Evolutionary conservation across 2,888 invertebrate genomes (phyloP).

Genomic region (Morpho deidamia): DNA sequence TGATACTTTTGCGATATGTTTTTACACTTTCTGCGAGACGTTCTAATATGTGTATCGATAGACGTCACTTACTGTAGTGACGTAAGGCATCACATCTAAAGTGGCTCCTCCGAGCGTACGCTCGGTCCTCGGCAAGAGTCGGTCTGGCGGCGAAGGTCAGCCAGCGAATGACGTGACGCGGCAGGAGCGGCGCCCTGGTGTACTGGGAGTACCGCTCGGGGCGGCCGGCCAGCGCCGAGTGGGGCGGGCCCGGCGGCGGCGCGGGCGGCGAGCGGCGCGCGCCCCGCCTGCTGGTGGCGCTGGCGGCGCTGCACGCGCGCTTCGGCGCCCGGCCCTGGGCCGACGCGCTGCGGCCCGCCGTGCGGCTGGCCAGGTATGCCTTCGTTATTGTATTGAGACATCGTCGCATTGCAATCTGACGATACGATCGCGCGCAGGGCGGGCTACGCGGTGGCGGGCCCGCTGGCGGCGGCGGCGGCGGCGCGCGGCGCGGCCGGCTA

Average conservation of each 20-base stretch:
- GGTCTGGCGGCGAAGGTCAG: no score
- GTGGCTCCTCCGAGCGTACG: background rate
- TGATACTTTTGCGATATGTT: no score
- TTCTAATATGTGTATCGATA: no score
- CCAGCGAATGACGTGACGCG: no score
- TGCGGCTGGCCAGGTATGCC: conserved; percentile 54
- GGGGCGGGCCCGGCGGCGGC: conserved; percentile 35
- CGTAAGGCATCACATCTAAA: no score
- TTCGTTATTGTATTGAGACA: no score
- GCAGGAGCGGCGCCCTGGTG: conserved; percentile 85
- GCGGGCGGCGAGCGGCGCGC: conserved; percentile 21
- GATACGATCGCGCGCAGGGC: no score
- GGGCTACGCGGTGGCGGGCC: conserved; percentile 44
- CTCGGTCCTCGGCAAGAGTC: no score
- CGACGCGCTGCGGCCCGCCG: conserved; percentile 45
- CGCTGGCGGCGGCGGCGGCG: conserved; percentile 36
- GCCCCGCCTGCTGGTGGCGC: conserved; percentile 51
- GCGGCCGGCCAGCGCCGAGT: conserved; percentile 72
- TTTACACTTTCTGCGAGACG: no score
- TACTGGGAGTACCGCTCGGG: conserved; percentile 82
- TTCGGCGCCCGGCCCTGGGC: conserved; percentile 53
- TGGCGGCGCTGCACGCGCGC: conserved; percentile 50
- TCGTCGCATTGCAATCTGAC: no score
- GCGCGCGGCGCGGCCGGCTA: conserved; percentile 29
- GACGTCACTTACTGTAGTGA: no score